A percentile compares a stretch with the other conserved stretches of the same genome.
Conservation (phyloP, 2,888 invertebrate species). For the Epinotia bilunana region DNA sequence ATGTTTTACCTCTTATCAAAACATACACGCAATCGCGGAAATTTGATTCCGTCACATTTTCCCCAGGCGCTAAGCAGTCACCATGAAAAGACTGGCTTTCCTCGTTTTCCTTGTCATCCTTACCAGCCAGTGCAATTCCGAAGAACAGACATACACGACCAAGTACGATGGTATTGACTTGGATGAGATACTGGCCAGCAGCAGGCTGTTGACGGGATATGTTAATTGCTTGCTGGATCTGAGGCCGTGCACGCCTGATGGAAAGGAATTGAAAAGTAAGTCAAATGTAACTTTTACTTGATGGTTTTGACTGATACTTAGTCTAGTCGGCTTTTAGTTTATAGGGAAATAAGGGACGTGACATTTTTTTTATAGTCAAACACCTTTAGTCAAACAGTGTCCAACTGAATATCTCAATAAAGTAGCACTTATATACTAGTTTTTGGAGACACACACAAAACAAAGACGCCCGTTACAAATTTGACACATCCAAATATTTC, state of each 20-base stretch:
- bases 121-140: conserved; percentile 36
- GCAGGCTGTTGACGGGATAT: conserved; percentile 88
- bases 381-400: too few species aligned
- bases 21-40: background rate
- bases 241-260: conserved; percentile 89
- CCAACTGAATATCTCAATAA: too few species aligned
- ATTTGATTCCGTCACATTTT: background rate
- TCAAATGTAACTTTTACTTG: conserved; percentile 2
- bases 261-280: conserved; percentile 88
- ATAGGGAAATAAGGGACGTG: too few species aligned
- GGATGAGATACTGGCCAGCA: conserved; percentile 87
- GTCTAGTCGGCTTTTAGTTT: too few species aligned
- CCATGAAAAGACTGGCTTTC: conserved; percentile 46
- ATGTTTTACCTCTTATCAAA: too few species aligned
- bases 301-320: too few species aligned
- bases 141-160: conserved; percentile 81
- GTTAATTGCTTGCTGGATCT: conserved; percentile 87
- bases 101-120: conserved; percentile 44
- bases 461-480: too few species aligned
- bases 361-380: too few species aligned
- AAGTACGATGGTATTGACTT: conserved; percentile 90
- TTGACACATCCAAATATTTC: too few species aligned
- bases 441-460: too few species aligned
- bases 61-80: conserved; percentile 31
- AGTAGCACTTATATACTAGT: too few species aligned